phyloP scores from a whole-genome alignment of 2,888 invertebrate genomes.

The Biston betularia region DNA sequence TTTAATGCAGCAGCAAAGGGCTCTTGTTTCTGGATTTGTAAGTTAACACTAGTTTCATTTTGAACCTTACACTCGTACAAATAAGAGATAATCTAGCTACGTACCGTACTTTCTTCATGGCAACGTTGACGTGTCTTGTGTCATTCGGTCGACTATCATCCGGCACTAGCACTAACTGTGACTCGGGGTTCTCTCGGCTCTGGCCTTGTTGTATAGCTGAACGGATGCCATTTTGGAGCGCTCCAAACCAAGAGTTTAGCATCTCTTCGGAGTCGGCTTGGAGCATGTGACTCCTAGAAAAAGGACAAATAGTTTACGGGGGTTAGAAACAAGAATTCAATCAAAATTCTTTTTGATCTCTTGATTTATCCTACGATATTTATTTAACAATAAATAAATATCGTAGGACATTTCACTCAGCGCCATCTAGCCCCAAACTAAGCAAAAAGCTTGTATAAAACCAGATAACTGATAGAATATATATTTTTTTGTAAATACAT shows the following conservation, averaged over 20 bases:
- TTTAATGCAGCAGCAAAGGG: too few relatives aligned
- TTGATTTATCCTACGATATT: too few relatives aligned
- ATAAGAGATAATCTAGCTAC: constrained; percentile 7
- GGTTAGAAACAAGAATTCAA: too few relatives aligned
- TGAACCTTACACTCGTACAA: neutral
- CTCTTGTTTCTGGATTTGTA: too few relatives aligned
- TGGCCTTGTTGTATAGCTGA: constrained; percentile 91
- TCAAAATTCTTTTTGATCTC: too few relatives aligned
- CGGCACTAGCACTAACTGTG: constrained; percentile 72
- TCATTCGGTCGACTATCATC: constrained; percentile 60
- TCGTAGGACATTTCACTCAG: too few relatives aligned
- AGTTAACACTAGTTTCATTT: neutral
- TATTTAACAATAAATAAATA: too few relatives aligned
- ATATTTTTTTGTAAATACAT: too few relatives aligned
- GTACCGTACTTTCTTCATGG: constrained; percentile 76
- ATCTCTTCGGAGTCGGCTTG: constrained; percentile 98
- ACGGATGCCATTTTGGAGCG: constrained; percentile 95
- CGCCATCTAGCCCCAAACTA: too few relatives aligned
- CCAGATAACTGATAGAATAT: too few relatives aligned
- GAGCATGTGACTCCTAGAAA: constrained; percentile 95
- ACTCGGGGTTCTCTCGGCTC: constrained; percentile 76
- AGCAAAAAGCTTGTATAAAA: too few relatives aligned
- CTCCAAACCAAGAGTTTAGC: constrained; percentile 94
- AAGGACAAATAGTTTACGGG: constrained; percentile 22
- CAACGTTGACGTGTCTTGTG: constrained; percentile 54